These are phyloP conservation scores for Antitype chi DNA, from an alignment of 2,888 invertebrate species.

Conservation along the genomic window DNA sequence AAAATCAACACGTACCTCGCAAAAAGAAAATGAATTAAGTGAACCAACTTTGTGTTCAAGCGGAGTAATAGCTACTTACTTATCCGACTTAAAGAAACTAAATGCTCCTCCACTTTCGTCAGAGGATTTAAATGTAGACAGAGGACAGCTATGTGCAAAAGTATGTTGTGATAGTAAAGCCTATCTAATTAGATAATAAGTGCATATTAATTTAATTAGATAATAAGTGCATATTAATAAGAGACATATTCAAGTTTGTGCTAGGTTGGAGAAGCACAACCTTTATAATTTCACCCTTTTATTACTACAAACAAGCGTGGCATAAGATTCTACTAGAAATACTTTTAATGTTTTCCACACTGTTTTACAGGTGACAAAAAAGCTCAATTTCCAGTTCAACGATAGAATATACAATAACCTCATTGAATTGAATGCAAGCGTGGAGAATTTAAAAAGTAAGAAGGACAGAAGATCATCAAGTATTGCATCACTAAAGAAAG, in stretches of 20 bases:
- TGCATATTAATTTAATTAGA: neutral
- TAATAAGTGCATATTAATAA: neutral
- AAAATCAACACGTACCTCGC: slow-evolving; percentile 58
- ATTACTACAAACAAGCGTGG: neutral
- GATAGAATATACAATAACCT: slow-evolving; percentile 87
- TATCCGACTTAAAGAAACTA: slow-evolving; percentile 77
- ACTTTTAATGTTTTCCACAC: neutral
- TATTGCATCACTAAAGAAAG: slow-evolving; percentile 75
- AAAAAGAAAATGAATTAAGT: slow-evolving; percentile 74
- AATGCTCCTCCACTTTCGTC: slow-evolving; percentile 67
- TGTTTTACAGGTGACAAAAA: slow-evolving; percentile 84
- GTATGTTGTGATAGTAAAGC: slow-evolving; percentile 67
- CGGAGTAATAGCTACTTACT: slow-evolving; percentile 81
- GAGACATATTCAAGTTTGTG: neutral
- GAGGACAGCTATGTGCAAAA: slow-evolving; percentile 74
- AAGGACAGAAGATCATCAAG: slow-evolving; percentile 73
- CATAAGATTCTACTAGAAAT: neutral
- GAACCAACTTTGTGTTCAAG: slow-evolving; percentile 84
- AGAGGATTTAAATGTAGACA: slow-evolving; percentile 76
- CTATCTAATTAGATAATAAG: neutral
- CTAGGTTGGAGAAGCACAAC: neutral
- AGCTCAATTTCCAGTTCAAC: slow-evolving; percentile 86
- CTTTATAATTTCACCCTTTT: neutral
- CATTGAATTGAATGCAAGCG: slow-evolving; percentile 84
- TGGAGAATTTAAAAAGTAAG: slow-evolving; percentile 74